phyloP scores from a whole-genome alignment of 2,113 vertebrate species.

The Alectura lathami region DNA sequence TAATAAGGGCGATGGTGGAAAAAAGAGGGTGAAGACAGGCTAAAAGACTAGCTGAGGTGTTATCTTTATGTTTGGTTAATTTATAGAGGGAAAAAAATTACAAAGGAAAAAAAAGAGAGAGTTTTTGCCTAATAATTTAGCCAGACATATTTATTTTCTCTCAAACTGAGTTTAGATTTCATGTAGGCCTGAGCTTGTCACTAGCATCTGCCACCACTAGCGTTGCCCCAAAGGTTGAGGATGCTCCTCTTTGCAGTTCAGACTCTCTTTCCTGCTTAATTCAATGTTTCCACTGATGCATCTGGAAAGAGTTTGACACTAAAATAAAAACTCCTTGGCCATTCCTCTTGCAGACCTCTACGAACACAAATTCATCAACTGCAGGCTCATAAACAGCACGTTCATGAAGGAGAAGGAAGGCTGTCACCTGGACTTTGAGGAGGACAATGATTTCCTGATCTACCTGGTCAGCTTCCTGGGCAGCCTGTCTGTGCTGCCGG shows the following conservation, averaged over 20 bases:
- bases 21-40: neutral
- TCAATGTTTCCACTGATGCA: neutral
- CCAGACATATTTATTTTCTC: neutral
- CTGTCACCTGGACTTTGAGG: conserved; percentile 92
- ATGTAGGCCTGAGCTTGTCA: neutral
- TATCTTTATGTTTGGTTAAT: neutral
- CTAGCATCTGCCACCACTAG: neutral
- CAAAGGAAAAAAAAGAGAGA: neutral
- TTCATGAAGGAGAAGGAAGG: conserved; percentile 87
- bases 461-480: conserved; percentile 98
- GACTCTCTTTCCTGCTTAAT: neutral
- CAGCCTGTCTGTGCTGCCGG: conserved; percentile 91
- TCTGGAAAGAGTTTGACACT: neutral
- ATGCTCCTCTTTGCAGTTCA: neutral
- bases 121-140: neutral
- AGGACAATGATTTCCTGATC: conserved; percentile 94
- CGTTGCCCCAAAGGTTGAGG: neutral
- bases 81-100: neutral
- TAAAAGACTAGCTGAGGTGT: neutral
- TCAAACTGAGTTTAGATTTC: neutral
- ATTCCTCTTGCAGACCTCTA: conserved; percentile 83
- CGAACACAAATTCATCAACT: conserved; percentile 90
- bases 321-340: neutral
- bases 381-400: conserved; percentile 85
- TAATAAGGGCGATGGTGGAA: neutral